Evolutionary conservation across 2,113 vertebrate species (phyloP).

Genomic region (Forbesichthys agassizii): DNA sequence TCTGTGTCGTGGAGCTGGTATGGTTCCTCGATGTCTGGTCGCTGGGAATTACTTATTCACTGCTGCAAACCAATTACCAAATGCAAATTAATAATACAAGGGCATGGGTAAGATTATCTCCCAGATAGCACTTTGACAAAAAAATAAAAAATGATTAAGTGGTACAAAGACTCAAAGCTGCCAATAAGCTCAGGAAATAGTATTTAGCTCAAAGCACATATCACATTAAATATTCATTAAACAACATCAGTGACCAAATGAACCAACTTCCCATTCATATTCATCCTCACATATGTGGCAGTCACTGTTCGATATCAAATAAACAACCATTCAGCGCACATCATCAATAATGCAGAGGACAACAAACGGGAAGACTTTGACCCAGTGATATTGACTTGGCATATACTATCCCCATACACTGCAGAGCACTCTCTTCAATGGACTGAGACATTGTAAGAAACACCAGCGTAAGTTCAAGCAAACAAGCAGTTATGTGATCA

Average conservation of each 20-base stretch:
- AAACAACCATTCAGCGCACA: neutral
- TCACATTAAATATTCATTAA: constrained; percentile 44
- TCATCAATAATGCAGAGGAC: neutral
- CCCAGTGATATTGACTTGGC: neutral
- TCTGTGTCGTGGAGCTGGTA: constrained; percentile 22
- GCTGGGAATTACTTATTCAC: constrained; percentile 47
- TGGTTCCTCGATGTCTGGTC: constrained; percentile 29
- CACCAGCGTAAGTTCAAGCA: neutral
- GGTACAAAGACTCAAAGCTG: constrained; percentile 36
- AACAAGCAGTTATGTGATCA: constrained; percentile 3
- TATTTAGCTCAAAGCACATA: constrained; percentile 45
- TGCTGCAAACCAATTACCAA: constrained; percentile 59
- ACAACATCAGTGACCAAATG: constrained; percentile 42
- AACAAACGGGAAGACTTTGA: neutral
- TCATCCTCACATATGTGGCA: constrained; percentile 27
- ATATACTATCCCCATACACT: neutral
- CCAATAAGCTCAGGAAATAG: constrained; percentile 19
- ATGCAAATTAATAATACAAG: constrained; percentile 63
- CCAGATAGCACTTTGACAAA: constrained; percentile 42
- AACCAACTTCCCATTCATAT: constrained; percentile 31
- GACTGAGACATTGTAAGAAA: neutral
- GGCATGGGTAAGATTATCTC: constrained; percentile 40
- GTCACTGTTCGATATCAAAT: constrained; percentile 1
- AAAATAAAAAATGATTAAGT: constrained; percentile 46
- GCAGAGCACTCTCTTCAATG: neutral